Evolutionary conservation across 2,113 vertebrate genomes (phyloP).

Genomic region (Stictonetta naevosa): DNA sequence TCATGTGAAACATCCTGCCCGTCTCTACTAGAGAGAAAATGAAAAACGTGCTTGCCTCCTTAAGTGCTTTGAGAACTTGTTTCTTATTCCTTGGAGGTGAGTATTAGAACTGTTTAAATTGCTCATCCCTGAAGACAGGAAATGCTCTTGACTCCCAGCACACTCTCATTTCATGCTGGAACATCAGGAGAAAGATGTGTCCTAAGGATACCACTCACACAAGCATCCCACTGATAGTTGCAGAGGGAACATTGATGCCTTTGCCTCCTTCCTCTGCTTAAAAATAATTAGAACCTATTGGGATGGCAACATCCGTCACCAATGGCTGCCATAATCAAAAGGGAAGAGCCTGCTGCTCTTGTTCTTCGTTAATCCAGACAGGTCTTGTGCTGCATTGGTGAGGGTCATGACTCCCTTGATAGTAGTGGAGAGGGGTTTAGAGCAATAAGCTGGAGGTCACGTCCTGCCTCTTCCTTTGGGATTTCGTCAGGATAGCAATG

Average conservation of each 20-base stretch:
- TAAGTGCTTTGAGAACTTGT: not conserved
- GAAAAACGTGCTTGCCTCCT: conserved; percentile 9
- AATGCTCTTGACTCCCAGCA: conserved; percentile 8
- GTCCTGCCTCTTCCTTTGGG: not conserved
- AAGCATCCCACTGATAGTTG: not conserved
- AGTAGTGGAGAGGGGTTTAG: not conserved
- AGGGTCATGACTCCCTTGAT: not conserved
- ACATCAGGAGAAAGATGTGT: not conserved
- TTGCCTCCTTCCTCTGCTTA: not conserved
- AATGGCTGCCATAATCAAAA: not conserved
- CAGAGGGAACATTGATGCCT: not conserved
- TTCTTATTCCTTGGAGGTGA: not conserved
- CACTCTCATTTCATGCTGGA: not conserved
- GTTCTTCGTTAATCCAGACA: not conserved
- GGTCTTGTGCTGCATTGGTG: not conserved
- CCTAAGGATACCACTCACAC: not conserved
- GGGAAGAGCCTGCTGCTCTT: not conserved
- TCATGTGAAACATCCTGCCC: not conserved
- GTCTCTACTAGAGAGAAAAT: conserved; percentile 23
- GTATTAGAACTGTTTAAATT: not conserved
- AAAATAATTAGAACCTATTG: not conserved
- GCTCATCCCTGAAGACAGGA: not conserved
- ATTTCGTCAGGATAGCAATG: not conserved
- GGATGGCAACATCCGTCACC: not conserved
- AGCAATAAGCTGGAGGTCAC: not conserved